These are phyloP conservation scores for Gobius niger DNA, from an alignment of 2,113 vertebrate genomes.

Conservation along the genomic window DNA sequence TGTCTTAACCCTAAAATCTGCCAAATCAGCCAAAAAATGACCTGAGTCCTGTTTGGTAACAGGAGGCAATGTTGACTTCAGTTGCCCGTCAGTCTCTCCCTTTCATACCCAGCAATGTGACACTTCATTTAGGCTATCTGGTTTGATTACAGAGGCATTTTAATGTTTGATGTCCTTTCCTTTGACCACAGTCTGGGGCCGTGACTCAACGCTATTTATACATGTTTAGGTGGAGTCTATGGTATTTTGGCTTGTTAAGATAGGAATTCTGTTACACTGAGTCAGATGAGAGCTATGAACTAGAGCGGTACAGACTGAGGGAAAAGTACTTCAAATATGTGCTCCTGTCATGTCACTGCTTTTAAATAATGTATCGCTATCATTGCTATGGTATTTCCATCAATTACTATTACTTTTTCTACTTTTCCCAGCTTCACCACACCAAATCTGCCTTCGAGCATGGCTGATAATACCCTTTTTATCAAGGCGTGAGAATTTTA, in stretches of 20 bases:
- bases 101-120: constrained; percentile 32
- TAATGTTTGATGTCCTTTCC: constrained; percentile 25
- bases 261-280: constrained; percentile 44
- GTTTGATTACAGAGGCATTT: constrained; percentile 54
- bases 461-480: not conserved
- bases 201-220: constrained; percentile 58
- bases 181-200: constrained; percentile 5
- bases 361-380: not conserved
- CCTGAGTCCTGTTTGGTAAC: not conserved
- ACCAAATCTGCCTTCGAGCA: no score
- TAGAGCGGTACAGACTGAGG: not conserved
- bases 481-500: not conserved
- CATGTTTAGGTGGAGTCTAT: constrained; percentile 45
- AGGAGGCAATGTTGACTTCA: not conserved
- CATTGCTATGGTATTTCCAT: not conserved
- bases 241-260: constrained; percentile 32
- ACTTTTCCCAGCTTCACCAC: no score
- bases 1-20: not conserved
- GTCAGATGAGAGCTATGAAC: constrained; percentile 45
- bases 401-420: not conserved
- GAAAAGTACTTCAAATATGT: constrained; percentile 1
- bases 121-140: constrained; percentile 40
- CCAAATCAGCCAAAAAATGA: not conserved
- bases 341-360: not conserved
- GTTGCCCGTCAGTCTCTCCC: constrained; percentile 9